These are phyloP conservation scores for Lepidothrix coronata DNA, from an alignment of 2,113 vertebrate species.

Conservation along the genomic window DNA sequence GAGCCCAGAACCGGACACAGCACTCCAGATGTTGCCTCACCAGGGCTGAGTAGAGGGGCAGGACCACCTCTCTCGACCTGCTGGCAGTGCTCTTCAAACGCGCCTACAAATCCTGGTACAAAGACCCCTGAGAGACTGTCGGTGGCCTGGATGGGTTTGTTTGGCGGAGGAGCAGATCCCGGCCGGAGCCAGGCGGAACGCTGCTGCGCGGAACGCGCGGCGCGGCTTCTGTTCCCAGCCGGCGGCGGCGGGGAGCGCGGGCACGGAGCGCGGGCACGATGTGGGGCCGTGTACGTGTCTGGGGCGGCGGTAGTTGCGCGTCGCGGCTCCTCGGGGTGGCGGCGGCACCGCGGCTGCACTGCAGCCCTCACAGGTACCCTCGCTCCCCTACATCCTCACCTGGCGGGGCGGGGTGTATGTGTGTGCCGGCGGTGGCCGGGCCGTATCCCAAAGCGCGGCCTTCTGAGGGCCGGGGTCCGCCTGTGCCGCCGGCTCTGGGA, in stretches of 20 bases:
- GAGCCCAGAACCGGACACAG: background rate
- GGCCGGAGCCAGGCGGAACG: background rate
- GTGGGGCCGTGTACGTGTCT: background rate
- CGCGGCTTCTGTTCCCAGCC: background rate
- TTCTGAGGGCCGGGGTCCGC: too few relatives aligned
- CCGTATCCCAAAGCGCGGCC: background rate
- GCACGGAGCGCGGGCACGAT: background rate
- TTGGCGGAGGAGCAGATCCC: accelerated
- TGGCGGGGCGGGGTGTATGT: too few relatives aligned
- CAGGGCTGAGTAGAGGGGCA: background rate
- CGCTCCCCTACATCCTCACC: background rate
- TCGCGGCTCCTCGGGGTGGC: background rate
- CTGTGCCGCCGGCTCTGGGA: background rate
- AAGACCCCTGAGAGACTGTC: accelerated
- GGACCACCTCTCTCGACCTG: background rate
- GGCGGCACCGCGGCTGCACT: background rate
- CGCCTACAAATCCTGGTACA: accelerated
- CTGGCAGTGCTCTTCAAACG: accelerated
- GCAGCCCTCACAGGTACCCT: background rate
- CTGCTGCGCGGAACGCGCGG: background rate
- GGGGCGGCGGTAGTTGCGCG: background rate
- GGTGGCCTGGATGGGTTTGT: accelerated
- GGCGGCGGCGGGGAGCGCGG: background rate
- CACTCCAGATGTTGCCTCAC: background rate
- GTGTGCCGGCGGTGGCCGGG: background rate